Percentiles rank a stretch among this genome's conserved stretches.
Evolutionary conservation across 2,113 vertebrate species (phyloP).

Genomic region (Tychaedon coryphoeus): DNA sequence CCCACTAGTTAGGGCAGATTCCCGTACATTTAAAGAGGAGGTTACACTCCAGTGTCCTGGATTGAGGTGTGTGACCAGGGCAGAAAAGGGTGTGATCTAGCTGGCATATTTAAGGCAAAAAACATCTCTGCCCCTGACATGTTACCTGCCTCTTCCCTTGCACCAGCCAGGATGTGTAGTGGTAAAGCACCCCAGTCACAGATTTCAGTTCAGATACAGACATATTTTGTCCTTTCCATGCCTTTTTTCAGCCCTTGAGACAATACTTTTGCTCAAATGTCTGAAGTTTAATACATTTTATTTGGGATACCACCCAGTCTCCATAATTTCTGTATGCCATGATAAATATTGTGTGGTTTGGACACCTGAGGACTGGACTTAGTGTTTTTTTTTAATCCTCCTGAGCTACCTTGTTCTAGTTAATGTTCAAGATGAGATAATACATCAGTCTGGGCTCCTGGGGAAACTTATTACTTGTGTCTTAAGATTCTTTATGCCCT

Average conservation of each 20-base stretch:
- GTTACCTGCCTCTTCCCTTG: neutral
- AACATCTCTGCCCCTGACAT: accelerated
- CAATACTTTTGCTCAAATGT: neutral
- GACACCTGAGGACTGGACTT: neutral
- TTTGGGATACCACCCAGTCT: neutral
- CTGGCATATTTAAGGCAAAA: neutral
- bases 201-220: neutral
- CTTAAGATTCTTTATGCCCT: neutral
- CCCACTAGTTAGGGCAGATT: neutral
- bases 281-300: neutral
- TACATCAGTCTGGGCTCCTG: neutral
- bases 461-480: neutral
- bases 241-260: neutral
- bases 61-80: neutral
- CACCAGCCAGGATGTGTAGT: accelerated
- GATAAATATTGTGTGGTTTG: neutral
- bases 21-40: neutral
- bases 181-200: neutral
- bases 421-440: neutral
- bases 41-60: neutral
- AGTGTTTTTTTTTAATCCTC: accelerated
- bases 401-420: neutral
- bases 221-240: neutral
- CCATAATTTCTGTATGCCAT: neutral
- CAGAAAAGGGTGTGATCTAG: neutral